Evolutionary conservation across 2,888 invertebrate species (phyloP).

Genomic region (Drosophila helvetica): DNA sequence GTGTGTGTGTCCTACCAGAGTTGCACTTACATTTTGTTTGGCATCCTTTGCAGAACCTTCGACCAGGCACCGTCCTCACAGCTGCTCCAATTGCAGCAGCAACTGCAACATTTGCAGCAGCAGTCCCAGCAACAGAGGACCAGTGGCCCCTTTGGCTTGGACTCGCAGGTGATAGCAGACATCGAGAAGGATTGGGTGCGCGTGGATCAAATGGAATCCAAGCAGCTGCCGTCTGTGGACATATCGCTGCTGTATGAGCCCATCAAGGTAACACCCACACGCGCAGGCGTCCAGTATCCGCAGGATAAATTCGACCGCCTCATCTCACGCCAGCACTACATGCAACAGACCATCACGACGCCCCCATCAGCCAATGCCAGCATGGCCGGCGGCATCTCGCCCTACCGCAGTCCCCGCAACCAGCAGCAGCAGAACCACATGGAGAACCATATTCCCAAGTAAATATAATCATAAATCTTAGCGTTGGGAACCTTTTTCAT

Average conservation of each 20-base stretch:
- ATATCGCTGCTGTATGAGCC: slow-evolving; percentile 84
- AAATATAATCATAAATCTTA: slow-evolving; percentile 19
- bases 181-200: slow-evolving; percentile 86
- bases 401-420: slow-evolving; percentile 80
- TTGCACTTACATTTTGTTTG: slow-evolving; percentile 4
- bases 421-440: slow-evolving; percentile 50
- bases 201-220: slow-evolving; percentile 84
- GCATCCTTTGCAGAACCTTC: slow-evolving; percentile 71
- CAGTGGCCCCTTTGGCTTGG: slow-evolving; percentile 91
- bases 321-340: slow-evolving; percentile 71
- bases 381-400: slow-evolving; percentile 65
- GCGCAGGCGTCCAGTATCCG: slow-evolving; percentile 84
- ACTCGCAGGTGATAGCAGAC: slow-evolving; percentile 88
- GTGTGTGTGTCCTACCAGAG: not conserved
- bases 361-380: slow-evolving; percentile 70
- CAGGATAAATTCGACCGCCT: slow-evolving; percentile 82
- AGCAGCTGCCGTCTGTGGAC: slow-evolving; percentile 82
- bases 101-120: slow-evolving; percentile 61
- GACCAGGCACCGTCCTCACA: slow-evolving; percentile 83
- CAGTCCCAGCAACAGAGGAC: slow-evolving; percentile 84
- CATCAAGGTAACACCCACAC: slow-evolving; percentile 85
- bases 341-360: slow-evolving; percentile 74
- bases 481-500: slow-evolving; percentile 1
- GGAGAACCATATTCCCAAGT: slow-evolving; percentile 75
- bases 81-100: slow-evolving; percentile 71